A percentile compares a stretch with the other conserved stretches of the same genome.
Evolutionary conservation across 2,797 vertebrate genomes (phyloP).

Genomic region (Macrochelys suwanniensis): DNA sequence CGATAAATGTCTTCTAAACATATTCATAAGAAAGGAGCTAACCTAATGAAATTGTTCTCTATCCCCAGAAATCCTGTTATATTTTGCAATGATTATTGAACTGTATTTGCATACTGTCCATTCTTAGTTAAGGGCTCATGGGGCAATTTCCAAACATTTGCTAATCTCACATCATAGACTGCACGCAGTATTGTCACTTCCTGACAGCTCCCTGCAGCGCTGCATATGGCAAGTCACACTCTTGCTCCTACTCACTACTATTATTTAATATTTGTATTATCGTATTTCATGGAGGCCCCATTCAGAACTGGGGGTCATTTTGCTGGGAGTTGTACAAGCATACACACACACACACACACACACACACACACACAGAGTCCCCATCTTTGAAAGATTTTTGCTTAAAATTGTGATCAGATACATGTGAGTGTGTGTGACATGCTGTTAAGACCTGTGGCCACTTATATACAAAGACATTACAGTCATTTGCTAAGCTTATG

Average conservation of each 20-base stretch:
- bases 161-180: background rate
- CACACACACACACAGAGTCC: background rate
- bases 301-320: background rate
- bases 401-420: background rate
- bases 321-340: constrained; percentile 18
- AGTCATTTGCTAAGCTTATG: background rate
- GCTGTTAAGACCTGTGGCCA: background rate
- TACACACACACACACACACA: background rate
- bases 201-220: constrained; percentile 17
- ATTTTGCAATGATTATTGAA: constrained; percentile 54
- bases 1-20: background rate
- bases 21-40: background rate
- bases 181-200: background rate
- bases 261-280: background rate
- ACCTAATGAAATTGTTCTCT: constrained; percentile 31
- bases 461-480: accelerated
- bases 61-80: constrained; percentile 27
- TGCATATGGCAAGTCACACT: constrained; percentile 26
- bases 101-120: constrained; percentile 53
- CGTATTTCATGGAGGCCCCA: background rate
- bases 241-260: constrained; percentile 11
- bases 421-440: background rate
- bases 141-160: constrained; percentile 39
- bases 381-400: background rate
- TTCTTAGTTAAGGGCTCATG: constrained; percentile 31